Evolutionary conservation across 2,888 invertebrate genomes (phyloP), one percentile per base, ranked within the genome.

Genomic region (Adineta ricciae): DNA sequence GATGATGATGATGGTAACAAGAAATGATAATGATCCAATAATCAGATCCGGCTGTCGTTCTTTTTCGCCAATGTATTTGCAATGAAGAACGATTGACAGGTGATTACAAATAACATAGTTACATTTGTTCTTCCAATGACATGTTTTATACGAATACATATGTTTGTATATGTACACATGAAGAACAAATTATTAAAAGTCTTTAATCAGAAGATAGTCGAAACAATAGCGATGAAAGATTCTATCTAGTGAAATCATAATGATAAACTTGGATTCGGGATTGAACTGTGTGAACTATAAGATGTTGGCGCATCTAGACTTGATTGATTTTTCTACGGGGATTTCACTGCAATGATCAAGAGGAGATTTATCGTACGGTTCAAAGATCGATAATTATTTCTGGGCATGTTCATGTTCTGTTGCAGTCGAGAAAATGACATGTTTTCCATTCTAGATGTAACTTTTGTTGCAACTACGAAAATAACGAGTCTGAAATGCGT

Each of bases 1-100:
- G 46, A 46, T 46, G 64, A 64, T 64, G 32, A 64, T 64, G 32
- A 64, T 64, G 64, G 64, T 27, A 64, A 64, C 32, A 14, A 64
- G 32, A 64, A 64, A 64, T 64, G 64, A 64, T 64, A 64, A 64
- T 64, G 64, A 64, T 64, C 64, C 32, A 32, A 64, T 64, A 64
- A 64, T 64, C 64, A 64, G 64, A 64, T 64, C 64, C 64, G 32
- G 64, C 64, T 64, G 64, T 32, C 64, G 64, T 32, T 64, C 64
- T 64, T 64, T 64, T 46, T 8, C 32, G 27, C 32, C 32, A 0
- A 64, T 64, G 64, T 27, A 64, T 64, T 64, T 64, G 19, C 64
- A 32, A 32, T 64, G 64, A 64, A 64, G 64, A 64, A 64, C 64
- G 64, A 64, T 64, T 64, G 64, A 27, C 64, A 64, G 64, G 64